Percentiles rank a stretch among this genome's conserved stretches.
Evolutionary conservation across 2,113 vertebrate species (phyloP).

Genomic region (Ammodramus savannarum): DNA sequence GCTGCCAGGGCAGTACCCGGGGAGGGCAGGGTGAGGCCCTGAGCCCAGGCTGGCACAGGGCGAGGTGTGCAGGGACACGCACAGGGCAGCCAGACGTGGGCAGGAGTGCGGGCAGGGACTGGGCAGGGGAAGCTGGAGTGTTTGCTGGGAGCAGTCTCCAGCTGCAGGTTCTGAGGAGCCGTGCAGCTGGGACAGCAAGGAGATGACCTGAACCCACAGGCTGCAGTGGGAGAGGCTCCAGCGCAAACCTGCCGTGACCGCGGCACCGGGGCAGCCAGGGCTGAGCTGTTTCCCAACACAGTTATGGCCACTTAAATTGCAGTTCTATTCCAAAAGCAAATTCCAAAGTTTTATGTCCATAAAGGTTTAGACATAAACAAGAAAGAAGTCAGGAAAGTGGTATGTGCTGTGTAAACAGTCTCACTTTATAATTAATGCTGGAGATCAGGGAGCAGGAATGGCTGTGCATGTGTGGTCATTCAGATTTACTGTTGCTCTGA

Average conservation of each 20-base stretch:
- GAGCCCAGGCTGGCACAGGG: not conserved
- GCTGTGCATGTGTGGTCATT: slow-evolving; percentile 49
- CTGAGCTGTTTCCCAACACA: not conserved
- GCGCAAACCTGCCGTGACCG: not conserved
- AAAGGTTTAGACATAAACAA: slow-evolving; percentile 65
- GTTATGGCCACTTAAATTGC: slow-evolving; percentile 22
- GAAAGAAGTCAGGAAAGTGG: slow-evolving; percentile 40
- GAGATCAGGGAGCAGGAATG: slow-evolving; percentile 14
- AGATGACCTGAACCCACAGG: not conserved
- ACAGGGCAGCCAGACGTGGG: rapidly evolving
- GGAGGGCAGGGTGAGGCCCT: not conserved
- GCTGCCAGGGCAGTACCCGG: not conserved
- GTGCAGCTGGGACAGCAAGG: not conserved
- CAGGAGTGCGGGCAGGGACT: not conserved
- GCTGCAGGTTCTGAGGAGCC: not conserved
- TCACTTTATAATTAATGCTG: slow-evolving; percentile 41
- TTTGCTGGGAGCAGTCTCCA: not conserved
- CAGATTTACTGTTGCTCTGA: slow-evolving; percentile 70
- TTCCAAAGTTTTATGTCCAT: slow-evolving; percentile 63
- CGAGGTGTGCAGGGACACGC: rapidly evolving
- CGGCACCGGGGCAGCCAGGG: not conserved
- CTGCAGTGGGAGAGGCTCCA: not conserved
- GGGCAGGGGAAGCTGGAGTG: not conserved
- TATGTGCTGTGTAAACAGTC: slow-evolving; percentile 29
- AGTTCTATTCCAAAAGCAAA: slow-evolving; percentile 55